Conservation (phyloP, 1,140 invertebrate species). For the Drosophila lini region DNA sequence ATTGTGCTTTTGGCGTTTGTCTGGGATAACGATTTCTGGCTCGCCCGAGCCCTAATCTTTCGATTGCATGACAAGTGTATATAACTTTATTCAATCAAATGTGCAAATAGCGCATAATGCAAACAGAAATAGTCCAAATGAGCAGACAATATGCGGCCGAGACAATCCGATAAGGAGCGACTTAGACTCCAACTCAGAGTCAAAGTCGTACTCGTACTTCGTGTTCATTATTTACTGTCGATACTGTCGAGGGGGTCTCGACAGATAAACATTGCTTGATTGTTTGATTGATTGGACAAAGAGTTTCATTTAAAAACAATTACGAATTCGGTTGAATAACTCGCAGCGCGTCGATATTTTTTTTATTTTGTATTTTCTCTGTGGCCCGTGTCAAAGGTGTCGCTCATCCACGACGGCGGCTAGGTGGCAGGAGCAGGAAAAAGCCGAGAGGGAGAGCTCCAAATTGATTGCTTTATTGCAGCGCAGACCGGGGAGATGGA, state of each 20-base stretch:
- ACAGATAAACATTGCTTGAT: conserved; percentile 52
- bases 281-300: conserved; percentile 49
- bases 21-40: conserved; percentile 18
- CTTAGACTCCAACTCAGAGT: conserved; percentile 12
- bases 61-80: conserved; percentile 73
- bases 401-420: conserved; percentile 40
- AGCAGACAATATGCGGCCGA: conserved; percentile 34
- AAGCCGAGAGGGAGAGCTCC: not conserved
- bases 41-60: conserved; percentile 58
- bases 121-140: conserved; percentile 52
- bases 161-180: conserved; percentile 21
- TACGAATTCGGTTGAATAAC: conserved; percentile 56
- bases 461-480: conserved; percentile 81
- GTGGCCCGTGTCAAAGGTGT: conserved; percentile 72
- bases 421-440: conserved; percentile 2
- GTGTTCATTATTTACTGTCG: conserved; percentile 66
- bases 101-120: conserved; percentile 50
- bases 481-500: conserved; percentile 21
- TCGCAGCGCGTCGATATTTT: conserved; percentile 43
- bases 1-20: not conserved
- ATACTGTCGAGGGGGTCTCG: conserved; percentile 29
- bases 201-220: conserved; percentile 1
- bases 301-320: conserved; percentile 78
- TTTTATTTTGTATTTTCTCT: conserved; percentile 19
- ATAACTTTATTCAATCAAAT: conserved; percentile 70